Evolutionary conservation across 2,113 vertebrate species (phyloP).

Genomic region (Salvelinus fontinalis): DNA sequence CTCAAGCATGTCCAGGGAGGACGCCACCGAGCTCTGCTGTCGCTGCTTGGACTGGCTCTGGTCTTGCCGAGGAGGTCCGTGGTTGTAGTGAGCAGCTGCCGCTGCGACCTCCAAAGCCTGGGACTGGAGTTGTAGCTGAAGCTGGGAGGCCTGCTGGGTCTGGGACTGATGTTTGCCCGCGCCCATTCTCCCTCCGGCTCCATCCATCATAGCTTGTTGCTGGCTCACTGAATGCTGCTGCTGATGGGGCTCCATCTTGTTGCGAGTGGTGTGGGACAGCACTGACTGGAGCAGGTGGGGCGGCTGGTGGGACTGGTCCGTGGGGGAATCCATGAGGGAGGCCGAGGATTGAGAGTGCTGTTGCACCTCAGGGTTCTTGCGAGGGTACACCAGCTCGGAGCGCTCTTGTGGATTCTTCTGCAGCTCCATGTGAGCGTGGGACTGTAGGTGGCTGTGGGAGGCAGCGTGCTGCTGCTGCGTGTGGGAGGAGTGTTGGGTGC

Average conservation of each 20-base stretch:
- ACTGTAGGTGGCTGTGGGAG: conserved; percentile 69
- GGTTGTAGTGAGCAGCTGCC: conserved; percentile 73
- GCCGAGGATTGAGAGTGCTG: conserved; percentile 71
- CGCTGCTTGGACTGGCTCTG: conserved; percentile 74
- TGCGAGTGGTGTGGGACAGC: conserved; percentile 84
- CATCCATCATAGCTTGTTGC: conserved; percentile 76
- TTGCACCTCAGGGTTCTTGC: conserved; percentile 74
- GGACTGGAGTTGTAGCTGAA: conserved; percentile 83
- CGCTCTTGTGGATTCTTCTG: conserved; percentile 80
- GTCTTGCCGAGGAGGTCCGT: conserved; percentile 70
- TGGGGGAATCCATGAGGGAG: conserved; percentile 80
- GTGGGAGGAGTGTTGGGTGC: conserved; percentile 68
- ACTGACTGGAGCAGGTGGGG: conserved; percentile 86
- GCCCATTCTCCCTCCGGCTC: conserved; percentile 63
- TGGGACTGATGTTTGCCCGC: conserved; percentile 74
- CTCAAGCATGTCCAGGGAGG: conserved; percentile 78
- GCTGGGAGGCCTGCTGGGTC: conserved; percentile 74
- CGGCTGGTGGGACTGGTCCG: conserved; percentile 72
- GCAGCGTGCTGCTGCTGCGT: conserved; percentile 57
- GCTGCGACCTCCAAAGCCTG: conserved; percentile 83
- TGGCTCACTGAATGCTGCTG: conserved; percentile 78
- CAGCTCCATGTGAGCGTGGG: conserved; percentile 75
- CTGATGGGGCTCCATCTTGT: conserved; percentile 72
- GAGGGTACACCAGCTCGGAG: conserved; percentile 76
- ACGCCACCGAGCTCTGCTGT: conserved; percentile 78